phyloP scores from a whole-genome alignment of 2,888 invertebrate species.

The Bugulina stolonifera region DNA sequence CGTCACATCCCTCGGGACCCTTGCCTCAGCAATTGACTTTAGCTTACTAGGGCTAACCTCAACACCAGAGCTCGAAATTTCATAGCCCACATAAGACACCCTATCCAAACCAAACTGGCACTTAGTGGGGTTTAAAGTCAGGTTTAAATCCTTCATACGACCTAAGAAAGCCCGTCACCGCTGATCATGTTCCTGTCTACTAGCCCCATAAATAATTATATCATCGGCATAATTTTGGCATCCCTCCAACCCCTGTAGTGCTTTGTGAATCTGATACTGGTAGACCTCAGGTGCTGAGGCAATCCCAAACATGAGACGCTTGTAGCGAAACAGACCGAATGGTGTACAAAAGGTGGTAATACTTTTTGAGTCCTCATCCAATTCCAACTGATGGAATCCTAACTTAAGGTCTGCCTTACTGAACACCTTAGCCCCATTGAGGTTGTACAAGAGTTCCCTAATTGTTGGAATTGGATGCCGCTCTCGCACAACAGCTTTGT shows the following conservation, averaged over 20 bases:
- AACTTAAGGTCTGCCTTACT: background rate
- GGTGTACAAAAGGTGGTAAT: background rate
- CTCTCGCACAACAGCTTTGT: background rate
- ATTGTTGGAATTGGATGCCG: background rate
- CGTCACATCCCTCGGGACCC: background rate
- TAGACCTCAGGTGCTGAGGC: background rate
- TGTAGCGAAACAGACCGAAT: background rate
- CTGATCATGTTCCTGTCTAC: background rate
- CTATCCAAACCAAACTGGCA: background rate
- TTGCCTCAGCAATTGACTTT: background rate
- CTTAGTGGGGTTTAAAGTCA: background rate
- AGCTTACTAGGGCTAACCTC: background rate
- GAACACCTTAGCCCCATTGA: background rate
- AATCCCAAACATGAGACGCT: background rate
- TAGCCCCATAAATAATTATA: background rate
- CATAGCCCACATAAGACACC: background rate
- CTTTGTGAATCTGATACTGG: background rate
- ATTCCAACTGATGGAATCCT: no score
- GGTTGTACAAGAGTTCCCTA: background rate
- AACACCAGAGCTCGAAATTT: background rate
- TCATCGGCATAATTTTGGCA: background rate
- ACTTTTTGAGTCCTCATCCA: background rate
- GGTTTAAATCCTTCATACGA: no score
- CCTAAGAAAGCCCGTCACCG: background rate
- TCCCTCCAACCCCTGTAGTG: background rate